Evolutionary conservation across 2,888 invertebrate species (phyloP), one percentile per base, ranked within the genome.

Genomic region (Heliconius ismenius): DNA sequence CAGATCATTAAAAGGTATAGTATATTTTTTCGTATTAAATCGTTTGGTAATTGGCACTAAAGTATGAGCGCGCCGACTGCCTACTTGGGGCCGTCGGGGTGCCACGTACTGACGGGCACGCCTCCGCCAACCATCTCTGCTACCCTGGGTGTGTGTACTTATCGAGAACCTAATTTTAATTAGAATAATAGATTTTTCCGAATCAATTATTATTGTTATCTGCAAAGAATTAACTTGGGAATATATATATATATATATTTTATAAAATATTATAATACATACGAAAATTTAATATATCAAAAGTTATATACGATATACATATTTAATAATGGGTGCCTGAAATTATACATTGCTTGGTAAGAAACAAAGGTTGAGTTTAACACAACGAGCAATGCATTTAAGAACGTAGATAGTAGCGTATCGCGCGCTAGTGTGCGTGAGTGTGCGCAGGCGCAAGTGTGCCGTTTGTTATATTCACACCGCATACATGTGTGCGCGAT

Each of bases 71-170:
- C 86, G 88, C 84, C 84, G 86, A 83, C 86, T 86, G 87, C 87
- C 87, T 87, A 87, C 88, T 86, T 84, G 92, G 89, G 92, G 93
- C 92, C 92, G 88, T 89, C 80, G 87, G 92, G 93, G 92, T 90
- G 91, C 88, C 84, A 85, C 84, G 83, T 81, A 81, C 77, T 78
- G 76, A 81, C 84, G 82, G 89, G 87, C 92, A 91, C 92, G 92
- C 92, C 91, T 90, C 87, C 89, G 82, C 83, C 84, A 80, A 79
- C 81, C 76, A 72, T 76, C 77, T 24, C 26, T 65, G 2, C 65
- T 24, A 67, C 67, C 67, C 67, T 67, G 24, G 3, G 39, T 39
- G 43, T 7, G 67, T 43, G 9, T 24, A 67, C 3, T 9, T 43
- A 65, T 15, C 24, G 43, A 36, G n/a, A 36, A n/a, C 7, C 39